Evolutionary conservation across 2,797 vertebrate genomes (phyloP), one percentile per base, ranked within the genome.

Genomic region (Trachops cirrhosus): DNA sequence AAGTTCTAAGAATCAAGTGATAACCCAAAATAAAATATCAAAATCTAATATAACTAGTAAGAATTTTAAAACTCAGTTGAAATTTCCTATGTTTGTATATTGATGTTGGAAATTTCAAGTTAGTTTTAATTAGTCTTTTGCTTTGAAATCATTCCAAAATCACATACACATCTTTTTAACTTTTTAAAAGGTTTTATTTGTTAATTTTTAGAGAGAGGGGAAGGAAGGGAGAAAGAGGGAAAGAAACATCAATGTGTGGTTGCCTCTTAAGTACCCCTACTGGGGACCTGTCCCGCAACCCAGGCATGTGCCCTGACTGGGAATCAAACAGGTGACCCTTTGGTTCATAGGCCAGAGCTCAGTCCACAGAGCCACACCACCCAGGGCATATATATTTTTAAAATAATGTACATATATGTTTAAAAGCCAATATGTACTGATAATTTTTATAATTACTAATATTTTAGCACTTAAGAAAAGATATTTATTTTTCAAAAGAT

Each of bases 111-210:
- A 96, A 90, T 62, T 71, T 73, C 82, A 84, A 67, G 16, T 12
- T 50, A 46, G 12, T 92, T 92, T 88, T 87, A 22, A 37, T 88
- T 3, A 91, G 4, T 79, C 15, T 14, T 89, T 59, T 94, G 39
- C 46, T 91, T 84, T 92, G 52, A 94, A 97, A 67, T 79, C 54
- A 93, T 70, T 75, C 77, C 37, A 26, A 95, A 92, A 82, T 80
- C 50, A 83, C 5, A 71, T 41, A 73, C 14, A 62, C 11, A 62
- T 62, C 4, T 62, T 62, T 32, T 62, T 18, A 59, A 18, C 24
- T 86, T 82, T 86, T 48, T 24, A 19, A 89, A 91, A 86, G 57
- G 57, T 59, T 59, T 59, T 59, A 59, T 59, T 59, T 29, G 24
- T 59, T 29, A 26, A 59, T 59, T 59, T 59, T 59, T 59, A 59